Evolutionary conservation across 2,797 vertebrate species (phyloP), one percentile per base, ranked within the genome.

Genomic region (Mus minutoides): DNA sequence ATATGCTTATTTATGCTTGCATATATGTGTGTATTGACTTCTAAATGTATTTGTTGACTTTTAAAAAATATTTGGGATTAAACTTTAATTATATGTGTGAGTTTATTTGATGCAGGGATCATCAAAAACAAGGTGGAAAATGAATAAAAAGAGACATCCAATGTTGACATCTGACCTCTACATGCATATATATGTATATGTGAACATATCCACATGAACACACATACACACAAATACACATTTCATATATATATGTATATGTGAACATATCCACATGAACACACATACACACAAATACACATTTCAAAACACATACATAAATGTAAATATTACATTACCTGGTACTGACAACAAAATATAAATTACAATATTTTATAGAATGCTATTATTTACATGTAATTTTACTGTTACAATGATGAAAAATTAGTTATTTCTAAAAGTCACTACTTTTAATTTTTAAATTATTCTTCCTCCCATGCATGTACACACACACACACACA

Each of bases 381-480:
- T 31, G 16, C 46, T 78, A 5, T 86, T 71, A 88, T 93, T 64
- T 64, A 64, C 4, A n/a, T 94, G 13, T 84, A 93, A 88, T 73
- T 21, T 85, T n/a, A 37, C 54, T 86, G 29, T 29, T 26, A 73
- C 31, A 92, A 90, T 94, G 94, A 97, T 89, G 43, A 79, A 93
- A 89, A 97, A 97, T 71, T 88, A 97, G 54, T 62, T 94, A 69
- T 71, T 34, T 91, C 46, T 92, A 97, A 75, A 31, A 78, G 88
- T 3, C 34, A 97, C 76, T 97, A 97, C 95, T 93, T 97, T 96
- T 94, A 95, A 94, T n/a, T n/a, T 79, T 54, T 79, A 79, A n/a
- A n/a, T 13, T 79, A 54, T 5, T 54, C 52, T 78, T 11, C 77
- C 77, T n/a, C 31, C 34, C 10, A 79, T 22, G 1, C 29, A 64